Base-by-base conservation (phyloP, 2,797 vertebrate species). In the Lutjanus campechanus region DNA sequence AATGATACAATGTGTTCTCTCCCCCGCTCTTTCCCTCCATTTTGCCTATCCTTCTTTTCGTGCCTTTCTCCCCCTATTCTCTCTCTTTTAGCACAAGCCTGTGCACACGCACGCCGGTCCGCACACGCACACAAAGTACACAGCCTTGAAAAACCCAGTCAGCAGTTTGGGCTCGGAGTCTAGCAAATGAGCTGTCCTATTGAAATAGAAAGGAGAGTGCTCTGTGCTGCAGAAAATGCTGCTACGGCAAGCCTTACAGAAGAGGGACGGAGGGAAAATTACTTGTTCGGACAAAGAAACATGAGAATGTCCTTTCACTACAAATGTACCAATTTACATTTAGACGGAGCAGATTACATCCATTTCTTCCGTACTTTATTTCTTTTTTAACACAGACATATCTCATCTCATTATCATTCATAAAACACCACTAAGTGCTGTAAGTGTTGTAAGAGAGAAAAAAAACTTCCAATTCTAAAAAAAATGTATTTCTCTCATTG, bases 161-260 rank as follows among this genome's bases (percentile, higher is more conserved):
- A 96, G 96, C 96, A 96, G 89, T 96, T 96, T 94, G 86, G 90
- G 91, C 83, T 89, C 19, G 84, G 93, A 95, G 94, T 95, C 94
- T 96, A 94, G 95, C 94, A 96, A 96, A 96, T 96, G 95, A 96
- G 96, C 96, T 96, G 96, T 96, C 95, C 95, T 95, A 95, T 96
- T 95, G 95, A 95, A 96, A 96, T 94, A 94, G 95, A 95, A 95
- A 94, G 94, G 92, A 93, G 93, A 94, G 93, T 90, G 90, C 89
- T 93, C 93, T 75, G 86, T 93, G 88, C 93, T 91, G 93, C 94
- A 94, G 92, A 95, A 96, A 95, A 92, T 93, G 93, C 94, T 94
- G 94, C 95, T 93, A 92, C 50, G 91, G 95, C 95, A 95, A 94
- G 92, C 91, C 91, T 90, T 84, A 90, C 81, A 88, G 88, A 89